Evolutionary conservation across 2,888 invertebrate genomes (phyloP).

Genomic region (Amaurobius ferox): DNA sequence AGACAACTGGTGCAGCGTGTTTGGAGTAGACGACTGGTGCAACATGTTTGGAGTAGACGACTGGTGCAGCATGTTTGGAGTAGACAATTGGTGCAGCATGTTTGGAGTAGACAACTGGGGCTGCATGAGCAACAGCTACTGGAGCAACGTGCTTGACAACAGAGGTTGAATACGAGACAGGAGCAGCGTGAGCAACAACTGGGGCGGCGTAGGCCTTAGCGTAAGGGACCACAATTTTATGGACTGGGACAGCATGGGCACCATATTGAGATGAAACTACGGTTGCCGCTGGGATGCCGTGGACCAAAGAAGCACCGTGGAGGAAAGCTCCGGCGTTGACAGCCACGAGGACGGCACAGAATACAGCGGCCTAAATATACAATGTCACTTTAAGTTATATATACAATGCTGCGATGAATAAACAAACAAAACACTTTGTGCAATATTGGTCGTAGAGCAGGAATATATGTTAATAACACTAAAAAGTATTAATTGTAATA

Average conservation of each 20-base stretch:
- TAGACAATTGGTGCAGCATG: too few species aligned
- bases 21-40: neutral
- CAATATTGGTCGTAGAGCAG: too few species aligned
- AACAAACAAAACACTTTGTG: too few species aligned
- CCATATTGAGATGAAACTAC: neutral
- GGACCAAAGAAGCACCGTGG: slow-evolving; percentile 21
- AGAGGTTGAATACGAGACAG: neutral
- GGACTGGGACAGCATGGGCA: slow-evolving; percentile 4
- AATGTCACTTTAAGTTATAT: too few species aligned
- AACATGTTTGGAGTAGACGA: too few species aligned
- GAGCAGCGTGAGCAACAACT: neutral
- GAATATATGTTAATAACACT: too few species aligned
- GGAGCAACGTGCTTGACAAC: neutral
- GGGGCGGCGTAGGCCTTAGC: slow-evolving; percentile 56
- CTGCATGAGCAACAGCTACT: neutral
- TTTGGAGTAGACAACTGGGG: neutral
- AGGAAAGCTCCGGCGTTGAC: slow-evolving; percentile 18
- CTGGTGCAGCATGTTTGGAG: neutral
- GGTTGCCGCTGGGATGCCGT: slow-evolving; percentile 45
- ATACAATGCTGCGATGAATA: too few species aligned
- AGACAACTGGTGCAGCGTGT: neutral
- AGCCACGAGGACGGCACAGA: slow-evolving; percentile 20
- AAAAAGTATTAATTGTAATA: too few species aligned
- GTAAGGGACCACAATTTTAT: neutral
- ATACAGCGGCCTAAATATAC: too few species aligned